Percentiles rank a stretch among this genome's conserved stretches.
Evolutionary conservation across 2,797 vertebrate species (phyloP).

Genomic region (Sebastes kiyomatsui): DNA sequence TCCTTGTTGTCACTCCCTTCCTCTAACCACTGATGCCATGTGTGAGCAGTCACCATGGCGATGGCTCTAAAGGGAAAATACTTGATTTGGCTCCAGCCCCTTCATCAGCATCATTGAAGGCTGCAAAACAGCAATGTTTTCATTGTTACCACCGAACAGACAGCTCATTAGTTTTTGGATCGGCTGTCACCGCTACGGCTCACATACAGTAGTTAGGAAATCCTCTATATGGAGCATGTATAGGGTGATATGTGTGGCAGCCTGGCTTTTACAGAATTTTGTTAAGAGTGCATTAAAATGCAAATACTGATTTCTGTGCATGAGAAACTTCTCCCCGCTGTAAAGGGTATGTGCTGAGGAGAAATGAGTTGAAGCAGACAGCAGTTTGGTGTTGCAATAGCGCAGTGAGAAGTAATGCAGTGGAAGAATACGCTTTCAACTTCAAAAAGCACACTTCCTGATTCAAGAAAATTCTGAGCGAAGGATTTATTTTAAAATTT

Average conservation of each 20-base stretch:
- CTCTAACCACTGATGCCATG: background rate
- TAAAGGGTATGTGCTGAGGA: background rate
- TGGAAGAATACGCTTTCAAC: background rate
- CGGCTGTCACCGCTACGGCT: background rate
- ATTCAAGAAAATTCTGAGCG: background rate
- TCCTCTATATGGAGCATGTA: background rate
- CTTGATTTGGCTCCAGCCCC: background rate
- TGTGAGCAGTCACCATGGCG: constrained; percentile 17
- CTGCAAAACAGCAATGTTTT: background rate
- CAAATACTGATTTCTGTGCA: background rate
- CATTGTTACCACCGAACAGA: background rate
- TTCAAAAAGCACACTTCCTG: background rate
- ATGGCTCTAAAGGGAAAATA: background rate
- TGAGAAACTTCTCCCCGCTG: background rate
- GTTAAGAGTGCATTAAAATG: background rate
- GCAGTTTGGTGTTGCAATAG: background rate
- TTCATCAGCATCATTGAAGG: constrained; percentile 11
- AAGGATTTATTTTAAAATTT: background rate
- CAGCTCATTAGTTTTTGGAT: constrained; percentile 38
- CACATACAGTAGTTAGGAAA: background rate
- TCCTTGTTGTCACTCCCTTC: constrained; percentile 14
- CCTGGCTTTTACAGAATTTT: background rate
- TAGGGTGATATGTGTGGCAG: background rate
- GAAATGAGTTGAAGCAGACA: background rate
- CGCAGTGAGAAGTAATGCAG: background rate